phyloP scores from a whole-genome alignment of 2,797 vertebrate genomes.

The Benthosema pterotum region DNA sequence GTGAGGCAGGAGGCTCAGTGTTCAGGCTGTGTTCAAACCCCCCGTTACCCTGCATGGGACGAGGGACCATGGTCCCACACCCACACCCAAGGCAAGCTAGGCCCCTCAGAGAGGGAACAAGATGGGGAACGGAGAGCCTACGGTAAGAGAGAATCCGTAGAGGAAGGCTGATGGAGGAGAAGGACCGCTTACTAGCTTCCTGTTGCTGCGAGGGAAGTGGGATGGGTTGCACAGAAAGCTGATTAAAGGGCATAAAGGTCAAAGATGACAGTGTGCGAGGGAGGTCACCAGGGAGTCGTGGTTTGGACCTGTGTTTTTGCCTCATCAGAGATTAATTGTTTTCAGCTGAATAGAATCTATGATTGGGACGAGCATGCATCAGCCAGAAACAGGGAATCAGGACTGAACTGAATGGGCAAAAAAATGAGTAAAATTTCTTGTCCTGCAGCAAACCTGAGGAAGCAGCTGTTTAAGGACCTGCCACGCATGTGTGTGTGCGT shows the following conservation, averaged over 20 bases:
- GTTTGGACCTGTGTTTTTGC: constrained; percentile 41
- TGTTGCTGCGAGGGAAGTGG: constrained; percentile 31
- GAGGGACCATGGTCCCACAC: not conserved
- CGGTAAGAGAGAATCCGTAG: not conserved
- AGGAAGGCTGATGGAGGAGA: constrained; percentile 27
- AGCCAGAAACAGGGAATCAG: constrained; percentile 31
- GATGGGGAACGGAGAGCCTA: not conserved
- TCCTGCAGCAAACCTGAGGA: not conserved
- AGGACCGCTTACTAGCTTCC: constrained; percentile 39
- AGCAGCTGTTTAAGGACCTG: too few species aligned
- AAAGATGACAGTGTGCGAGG: constrained; percentile 30
- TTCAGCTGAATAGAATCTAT: constrained; percentile 24
- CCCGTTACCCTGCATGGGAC: constrained; percentile 5
- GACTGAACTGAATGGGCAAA: constrained; percentile 21
- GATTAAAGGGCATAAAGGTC: constrained; percentile 33
- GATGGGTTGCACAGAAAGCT: constrained; percentile 36
- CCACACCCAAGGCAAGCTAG: not conserved
- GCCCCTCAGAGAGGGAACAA: not conserved
- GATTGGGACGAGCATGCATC: constrained; percentile 20
- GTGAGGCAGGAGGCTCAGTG: constrained; percentile 5
- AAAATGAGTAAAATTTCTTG: not conserved
- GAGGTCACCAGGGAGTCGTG: constrained; percentile 35
- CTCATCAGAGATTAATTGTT: constrained; percentile 42
- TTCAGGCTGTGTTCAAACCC: constrained; percentile 8
- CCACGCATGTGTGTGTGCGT: too few species aligned